Base-by-base conservation (phyloP, 2,888 invertebrate species). In the Trichogramma dendrolimi region DNA sequence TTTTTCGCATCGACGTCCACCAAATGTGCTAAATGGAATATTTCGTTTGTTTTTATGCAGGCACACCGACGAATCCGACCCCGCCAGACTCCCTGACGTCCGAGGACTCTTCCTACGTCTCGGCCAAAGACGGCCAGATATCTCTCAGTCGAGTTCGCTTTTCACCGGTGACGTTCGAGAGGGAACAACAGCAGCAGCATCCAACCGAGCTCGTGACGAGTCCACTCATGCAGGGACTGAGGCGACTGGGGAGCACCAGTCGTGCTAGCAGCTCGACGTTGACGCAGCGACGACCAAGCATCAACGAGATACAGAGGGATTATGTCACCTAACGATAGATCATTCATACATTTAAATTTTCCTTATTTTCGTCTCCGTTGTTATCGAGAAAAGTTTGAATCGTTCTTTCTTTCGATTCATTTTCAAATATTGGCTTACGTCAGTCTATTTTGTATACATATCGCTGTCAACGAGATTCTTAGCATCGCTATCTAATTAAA, bases 61-160 rank as follows among this genome's bases (percentile, higher is more conserved):
- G 84, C 11, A 91, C 91, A 0, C 91, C 92, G 14, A 90, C 91
- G 0, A 90, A 91, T 77, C 90, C 90, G 2, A 92, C 93, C 5
- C 92, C 93, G 0, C 92, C 92, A 0, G 93, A 92, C 71, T 91
- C 91, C 68, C 74, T 92, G 63, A 89, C 91, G 0, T 91, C 92
- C 72, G 94, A 94, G 71, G 94, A 93, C 74, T 91, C 91, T 72
- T 92, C 92, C 50, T 94, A 93, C 78, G 87, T 92, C 69, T 94
- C 94, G 6, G 94, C 94, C 14, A 85, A 91, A 72, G 92, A 91
- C 72, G 82, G 92, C 89, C 62, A 83, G 88, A 61, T 77, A 58
- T 77, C 77, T 8, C 73, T 78, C 55, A 71, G 75, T 66, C 74
- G 74, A 69, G 79, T 73, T 65, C 75, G 72, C 59, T 81, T 73